These are phyloP conservation scores for human (Homo sapiens) DNA, from an alignment of 2,113 vertebrate species.

Conservation along the genomic window GRCh38 chr5:25018501-25019000, in stretches of 20 bases:
- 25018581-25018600: background rate
- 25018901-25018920: background rate
- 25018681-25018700: background rate
- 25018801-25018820: background rate
- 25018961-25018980: background rate
- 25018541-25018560: background rate
- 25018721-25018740: background rate
- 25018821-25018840: background rate
- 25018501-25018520: background rate
- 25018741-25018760: background rate
- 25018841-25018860: background rate
- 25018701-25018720: background rate
- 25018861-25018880: background rate
- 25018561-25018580: background rate
- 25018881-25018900: background rate
- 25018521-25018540: background rate
- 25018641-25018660: background rate
- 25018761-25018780: background rate
- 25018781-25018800: background rate
- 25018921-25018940: background rate
- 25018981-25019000: background rate
- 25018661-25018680: background rate
- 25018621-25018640: background rate
- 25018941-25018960: background rate
- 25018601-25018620: background rate